Base-by-base conservation (phyloP, 1,140 invertebrate genomes). In the Callitettix versicolor region DNA sequence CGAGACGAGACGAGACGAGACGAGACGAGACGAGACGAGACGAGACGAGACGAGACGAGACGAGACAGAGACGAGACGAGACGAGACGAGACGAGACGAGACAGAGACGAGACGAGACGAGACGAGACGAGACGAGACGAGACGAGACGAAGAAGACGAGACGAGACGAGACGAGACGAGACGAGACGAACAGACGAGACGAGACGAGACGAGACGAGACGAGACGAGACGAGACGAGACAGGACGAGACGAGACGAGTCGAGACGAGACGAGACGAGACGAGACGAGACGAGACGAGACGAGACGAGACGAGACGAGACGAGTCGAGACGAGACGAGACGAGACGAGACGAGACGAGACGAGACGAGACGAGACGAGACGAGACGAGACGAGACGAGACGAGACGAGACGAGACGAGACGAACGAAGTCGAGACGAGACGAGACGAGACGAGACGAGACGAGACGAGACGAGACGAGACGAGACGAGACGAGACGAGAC, bases 331-430 rank as follows among this genome's bases (percentile, higher is more conserved):
- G 48, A 38, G 48, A 51, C 22, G 26, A 4, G 48, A 51, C 24
- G 48, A 26, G 30, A 51, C 48, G 48, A 34, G 48, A 51, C 24
- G 48, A 30, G 48, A 51, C 24, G 48, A 51, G 17, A 51, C 48
- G 34, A 15, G 24, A 51, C n/a, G n/a, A n/a, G n/a, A n/a, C n/a
- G n/a, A n/a, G n/a, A n/a, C n/a, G n/a, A n/a, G n/a, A n/a, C n/a
- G n/a, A n/a, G n/a, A n/a, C n/a, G n/a, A n/a, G n/a, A n/a, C n/a
- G n/a, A n/a, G n/a, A n/a, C n/a, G n/a, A n/a, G n/a, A n/a, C n/a
- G n/a, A n/a, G n/a, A n/a, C n/a, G n/a, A n/a, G n/a, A n/a, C n/a
- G n/a, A n/a, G n/a, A n/a, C n/a, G n/a, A n/a, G n/a, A n/a, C n/a
- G n/a, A n/a, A n/a, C n/a, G n/a, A n/a, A n/a, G n/a, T n/a, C n/a